Evolutionary conservation across 2,888 invertebrate species (phyloP).

Genomic region (Salticus scenicus): DNA sequence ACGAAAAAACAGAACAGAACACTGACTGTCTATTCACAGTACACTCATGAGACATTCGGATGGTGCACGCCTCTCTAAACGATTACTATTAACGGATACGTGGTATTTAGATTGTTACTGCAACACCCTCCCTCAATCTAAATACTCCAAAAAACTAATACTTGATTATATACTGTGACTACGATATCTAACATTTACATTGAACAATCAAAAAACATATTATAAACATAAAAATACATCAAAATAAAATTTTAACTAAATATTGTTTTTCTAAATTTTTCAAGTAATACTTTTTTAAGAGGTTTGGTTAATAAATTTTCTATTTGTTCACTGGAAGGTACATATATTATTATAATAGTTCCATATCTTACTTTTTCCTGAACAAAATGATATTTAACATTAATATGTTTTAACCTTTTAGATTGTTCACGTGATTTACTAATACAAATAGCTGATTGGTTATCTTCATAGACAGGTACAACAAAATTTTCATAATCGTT

Average conservation of each 20-base stretch:
- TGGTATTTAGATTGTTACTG: too few relatives aligned
- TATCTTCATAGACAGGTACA: neutral
- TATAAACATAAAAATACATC: too few relatives aligned
- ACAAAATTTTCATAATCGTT: slow-evolving; percentile 4
- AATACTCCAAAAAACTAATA: too few relatives aligned
- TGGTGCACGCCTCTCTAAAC: too few relatives aligned
- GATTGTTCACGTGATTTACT: neutral
- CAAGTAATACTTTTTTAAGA: neutral
- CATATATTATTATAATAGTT: neutral
- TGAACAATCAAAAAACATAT: neutral
- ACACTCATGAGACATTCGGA: too few relatives aligned
- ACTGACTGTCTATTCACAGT: too few relatives aligned
- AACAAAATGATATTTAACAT: neutral
- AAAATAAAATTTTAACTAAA: too few relatives aligned
- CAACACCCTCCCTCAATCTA: too few relatives aligned
- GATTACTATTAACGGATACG: too few relatives aligned
- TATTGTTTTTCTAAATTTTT: neutral
- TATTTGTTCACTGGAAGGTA: neutral
- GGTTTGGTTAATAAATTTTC: neutral
- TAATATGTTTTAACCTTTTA: neutral
- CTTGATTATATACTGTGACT: too few relatives aligned
- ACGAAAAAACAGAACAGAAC: too few relatives aligned
- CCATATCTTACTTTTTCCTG: neutral
- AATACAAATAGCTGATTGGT: neutral
- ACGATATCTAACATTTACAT: too few relatives aligned